Base-by-base conservation (phyloP, 2,888 invertebrate species). In the Thera britannica region DNA sequence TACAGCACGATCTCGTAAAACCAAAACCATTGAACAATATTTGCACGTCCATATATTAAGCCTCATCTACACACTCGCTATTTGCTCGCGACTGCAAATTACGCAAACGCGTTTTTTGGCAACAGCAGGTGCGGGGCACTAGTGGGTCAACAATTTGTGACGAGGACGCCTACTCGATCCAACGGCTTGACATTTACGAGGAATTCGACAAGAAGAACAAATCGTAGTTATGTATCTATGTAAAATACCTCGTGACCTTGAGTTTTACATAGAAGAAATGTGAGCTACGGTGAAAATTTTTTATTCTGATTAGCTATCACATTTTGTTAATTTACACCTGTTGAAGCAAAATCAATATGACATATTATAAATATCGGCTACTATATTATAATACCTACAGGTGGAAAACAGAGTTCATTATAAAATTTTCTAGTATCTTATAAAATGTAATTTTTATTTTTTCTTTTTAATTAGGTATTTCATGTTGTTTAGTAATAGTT, bases 161-260 rank as follows among this genome's bases (percentile, higher is more conserved):
- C 86, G 83, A 88, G 88, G 88, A 81, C 88, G 78, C 68, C 83
- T 69, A 75, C 81, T 81, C 70, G 69, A 73, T 66, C 68, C 63
- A 65, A 71, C 71, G 68, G 72, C 72, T 72, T 78, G 81, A 80
- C 81, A 82, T 85, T 82, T 83, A 77, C 72, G 69, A 65, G 67
- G 73, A 74, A 70, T 73, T 70, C 63, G 55, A 72, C 70, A 72
- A 72, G 74, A 75, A 70, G 65, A 68, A 71, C 72, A 73, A 72
- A 62, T 48, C 54, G 58, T 63, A 58, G 56, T 74, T 60, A 74
- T 69, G 62, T 71, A 71, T 72, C 70, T 70, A 66, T 72, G 66
- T 74, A 71, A 67, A 68, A 58, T 57, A 58, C 23, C 36, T 38
- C 44, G 2, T 67, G 65, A 75, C 76, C 77, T 77, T 79, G 77